Conservation (phyloP, 1,140 invertebrate species). For the Pteromalus puparum region DNA sequence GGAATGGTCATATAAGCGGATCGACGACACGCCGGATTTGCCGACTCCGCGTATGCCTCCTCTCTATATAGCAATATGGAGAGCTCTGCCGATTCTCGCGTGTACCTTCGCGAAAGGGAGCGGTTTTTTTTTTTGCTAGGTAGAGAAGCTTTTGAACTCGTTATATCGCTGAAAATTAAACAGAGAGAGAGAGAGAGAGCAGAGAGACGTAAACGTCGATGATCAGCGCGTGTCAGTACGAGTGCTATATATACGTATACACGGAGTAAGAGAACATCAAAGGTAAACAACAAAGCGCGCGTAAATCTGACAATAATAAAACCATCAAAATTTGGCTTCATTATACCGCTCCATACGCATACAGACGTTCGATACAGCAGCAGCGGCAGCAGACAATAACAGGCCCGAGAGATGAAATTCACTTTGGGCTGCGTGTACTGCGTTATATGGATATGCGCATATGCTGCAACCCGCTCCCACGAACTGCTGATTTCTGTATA, state of each 20-base stretch:
- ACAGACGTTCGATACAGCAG: background rate
- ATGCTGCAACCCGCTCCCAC: too few species aligned
- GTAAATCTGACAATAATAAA: background rate
- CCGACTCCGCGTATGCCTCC: background rate
- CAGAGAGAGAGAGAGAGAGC: too few species aligned
- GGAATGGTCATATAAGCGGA: background rate
- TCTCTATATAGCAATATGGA: background rate
- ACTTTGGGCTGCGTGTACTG: background rate
- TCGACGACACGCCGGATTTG: slow-evolving; percentile 9
- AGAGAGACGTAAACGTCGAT: too few species aligned
- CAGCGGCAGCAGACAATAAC: background rate
- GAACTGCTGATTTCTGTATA: background rate
- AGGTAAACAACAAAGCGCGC: background rate
- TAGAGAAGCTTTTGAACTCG: background rate
- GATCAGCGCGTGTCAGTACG: too few species aligned
- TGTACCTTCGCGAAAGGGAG: background rate
- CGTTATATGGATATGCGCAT: too few species aligned
- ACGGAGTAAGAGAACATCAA: background rate
- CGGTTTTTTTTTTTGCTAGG: too few species aligned
- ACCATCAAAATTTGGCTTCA: background rate
- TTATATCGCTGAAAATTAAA: background rate
- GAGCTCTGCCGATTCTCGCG: background rate
- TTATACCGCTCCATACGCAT: background rate
- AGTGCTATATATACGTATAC: too few species aligned
- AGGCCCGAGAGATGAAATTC: slow-evolving; percentile 25